Evolutionary conservation across 1,140 invertebrate species (phyloP), one percentile per base, ranked within the genome.

Genomic region (Contarinia nasturtii): DNA sequence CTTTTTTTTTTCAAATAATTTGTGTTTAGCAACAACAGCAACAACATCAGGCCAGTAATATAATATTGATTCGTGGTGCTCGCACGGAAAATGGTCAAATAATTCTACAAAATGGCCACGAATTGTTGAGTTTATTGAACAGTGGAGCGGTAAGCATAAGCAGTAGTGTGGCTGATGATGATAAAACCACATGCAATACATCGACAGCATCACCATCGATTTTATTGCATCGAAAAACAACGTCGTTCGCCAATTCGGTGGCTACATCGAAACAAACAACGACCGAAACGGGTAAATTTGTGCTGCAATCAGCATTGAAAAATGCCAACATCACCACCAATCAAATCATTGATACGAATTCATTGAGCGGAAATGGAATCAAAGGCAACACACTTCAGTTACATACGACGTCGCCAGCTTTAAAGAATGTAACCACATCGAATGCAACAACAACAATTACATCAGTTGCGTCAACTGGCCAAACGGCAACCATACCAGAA

Each of bases 51-150:
- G 61, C 56, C 42, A 55, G 52, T 50, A 63, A 63, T 47, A 61
- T 63, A 20, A 63, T 63, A 18, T 51, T 63, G 52, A 45, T 63
- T 55, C 61, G 61, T 27, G 61, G 61, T 41, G 55, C 61, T n/a
- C 57, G 61, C 43, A 63, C 61, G 40, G 61, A 63, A 49, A 63
- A 63, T 56, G 61, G 61, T 17, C 60, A 63, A 52, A 63, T 63
- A 44, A 60, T 63, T 34, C 59, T 63, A 43, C 61, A 63, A 46
- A 63, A 63, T 45, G 61, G 61, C 33, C 61, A 63, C 52, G 61
- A 63, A 15, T 57, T 63, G 44, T 54, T 63, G 8, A 63, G 53
- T 37, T 52, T 63, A 49, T 53, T 60, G 27, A 61, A 52, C 46
- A 59, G 60, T 21, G 56, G 60, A 27, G 43, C 59, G 18, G 56